phyloP scores from a whole-genome alignment of 2,797 vertebrate genomes.

The Muscicapa striata region DNA sequence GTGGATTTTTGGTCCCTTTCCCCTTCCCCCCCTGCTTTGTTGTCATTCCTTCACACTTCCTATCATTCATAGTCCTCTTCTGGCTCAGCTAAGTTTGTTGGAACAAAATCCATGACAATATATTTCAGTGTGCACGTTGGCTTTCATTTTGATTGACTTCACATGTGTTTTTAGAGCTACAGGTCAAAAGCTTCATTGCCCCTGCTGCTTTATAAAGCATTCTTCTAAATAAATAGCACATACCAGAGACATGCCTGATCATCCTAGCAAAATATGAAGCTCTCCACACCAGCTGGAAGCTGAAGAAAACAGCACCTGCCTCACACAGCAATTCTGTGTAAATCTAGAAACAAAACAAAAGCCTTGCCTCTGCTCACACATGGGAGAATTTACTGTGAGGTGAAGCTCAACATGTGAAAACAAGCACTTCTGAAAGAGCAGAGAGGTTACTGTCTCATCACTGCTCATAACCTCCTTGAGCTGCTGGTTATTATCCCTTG shows the following conservation, averaged over 20 bases:
- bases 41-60: neutral
- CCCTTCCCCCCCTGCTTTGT: rapidly evolving
- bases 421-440: neutral
- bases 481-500: neutral
- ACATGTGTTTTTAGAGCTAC: neutral
- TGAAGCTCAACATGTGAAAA: neutral
- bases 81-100: neutral
- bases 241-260: neutral
- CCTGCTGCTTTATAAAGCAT: neutral
- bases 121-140: neutral
- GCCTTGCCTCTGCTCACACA: neutral
- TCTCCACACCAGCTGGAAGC: neutral
- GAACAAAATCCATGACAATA: neutral
- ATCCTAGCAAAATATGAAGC: neutral
- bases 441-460: neutral
- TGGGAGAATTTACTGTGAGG: neutral
- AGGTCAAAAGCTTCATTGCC: neutral
- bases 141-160: constrained; percentile 16
- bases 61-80: neutral
- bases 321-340: neutral
- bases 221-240: constrained; percentile 24
- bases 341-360: neutral
- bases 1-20: neutral
- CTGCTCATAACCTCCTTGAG: neutral
- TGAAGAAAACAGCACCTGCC: neutral